These are phyloP conservation scores for Prunella strophiata DNA, from an alignment of 2,797 vertebrate genomes.

Conservation along the genomic window DNA sequence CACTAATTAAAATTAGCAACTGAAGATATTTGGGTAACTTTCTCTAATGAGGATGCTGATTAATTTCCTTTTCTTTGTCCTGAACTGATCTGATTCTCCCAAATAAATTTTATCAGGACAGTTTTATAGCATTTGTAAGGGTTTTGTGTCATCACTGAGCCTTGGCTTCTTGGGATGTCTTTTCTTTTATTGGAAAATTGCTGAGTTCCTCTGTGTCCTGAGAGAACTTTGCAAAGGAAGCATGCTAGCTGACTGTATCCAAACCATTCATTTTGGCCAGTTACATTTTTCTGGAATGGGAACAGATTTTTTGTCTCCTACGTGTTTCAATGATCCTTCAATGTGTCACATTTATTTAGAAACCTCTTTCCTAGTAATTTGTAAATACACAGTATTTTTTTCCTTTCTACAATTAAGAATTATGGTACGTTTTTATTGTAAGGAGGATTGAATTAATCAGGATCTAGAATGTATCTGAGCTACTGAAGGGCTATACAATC, in stretches of 20 bases:
- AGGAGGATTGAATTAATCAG: background rate
- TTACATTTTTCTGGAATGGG: background rate
- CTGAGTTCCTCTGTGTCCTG: background rate
- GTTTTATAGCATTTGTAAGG: background rate
- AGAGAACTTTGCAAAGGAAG: background rate
- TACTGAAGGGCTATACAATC: background rate
- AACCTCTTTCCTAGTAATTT: background rate
- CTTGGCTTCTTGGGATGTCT: background rate
- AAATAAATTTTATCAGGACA: background rate
- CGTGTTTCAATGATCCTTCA: background rate
- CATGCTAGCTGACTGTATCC: background rate
- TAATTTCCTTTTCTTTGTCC: background rate
- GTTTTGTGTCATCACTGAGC: background rate
- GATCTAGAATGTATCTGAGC: background rate
- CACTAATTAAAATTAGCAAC: background rate
- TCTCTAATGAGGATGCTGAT: background rate
- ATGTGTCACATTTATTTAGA: background rate
- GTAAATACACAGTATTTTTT: fast-evolving
- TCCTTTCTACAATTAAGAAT: background rate
- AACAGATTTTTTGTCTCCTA: background rate
- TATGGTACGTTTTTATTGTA: background rate
- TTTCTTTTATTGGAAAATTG: background rate
- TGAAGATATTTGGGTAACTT: background rate
- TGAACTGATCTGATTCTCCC: background rate
- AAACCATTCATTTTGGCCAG: background rate